phyloP scores from a whole-genome alignment of 2,113 vertebrate species.

The Lepisosteus oculatus region DNA sequence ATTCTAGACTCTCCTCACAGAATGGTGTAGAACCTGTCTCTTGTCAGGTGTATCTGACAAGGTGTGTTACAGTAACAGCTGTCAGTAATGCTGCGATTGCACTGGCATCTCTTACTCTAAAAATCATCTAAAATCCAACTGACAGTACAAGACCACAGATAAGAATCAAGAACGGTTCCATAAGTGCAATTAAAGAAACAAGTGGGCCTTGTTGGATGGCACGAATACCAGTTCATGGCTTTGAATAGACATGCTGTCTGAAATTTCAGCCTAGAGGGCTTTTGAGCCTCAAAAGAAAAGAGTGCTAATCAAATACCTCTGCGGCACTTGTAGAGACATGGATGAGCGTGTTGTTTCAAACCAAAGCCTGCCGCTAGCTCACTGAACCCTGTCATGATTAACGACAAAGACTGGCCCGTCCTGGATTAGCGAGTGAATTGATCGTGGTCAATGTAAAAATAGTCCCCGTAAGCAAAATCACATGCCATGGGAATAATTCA shows the following conservation, averaged over 20 bases:
- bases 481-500: conserved; percentile 4
- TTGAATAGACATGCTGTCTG: conserved; percentile 32
- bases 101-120: no score
- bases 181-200: neutral
- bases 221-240: neutral
- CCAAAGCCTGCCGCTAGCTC: conserved; percentile 17
- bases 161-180: no score
- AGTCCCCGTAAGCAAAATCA: conserved; percentile 2
- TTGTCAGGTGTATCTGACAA: no score
- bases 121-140: no score
- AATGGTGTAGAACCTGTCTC: no score
- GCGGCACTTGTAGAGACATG: conserved; percentile 24
- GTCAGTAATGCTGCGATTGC: no score
- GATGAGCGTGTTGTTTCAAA: conserved; percentile 30
- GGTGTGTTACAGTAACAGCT: no score
- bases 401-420: conserved; percentile 12
- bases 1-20: no score
- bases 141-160: no score
- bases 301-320: conserved; percentile 25
- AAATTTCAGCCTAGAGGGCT: conserved; percentile 36
- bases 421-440: conserved; percentile 25
- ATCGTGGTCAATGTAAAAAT: conserved; percentile 13
- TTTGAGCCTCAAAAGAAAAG: conserved; percentile 21
- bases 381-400: conserved; percentile 23
- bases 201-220: conserved; percentile 4